A percentile compares a stretch with the other conserved stretches of the same genome.
Conservation (phyloP, 2,888 invertebrate species). For the Xestia c-nigrum region DNA sequence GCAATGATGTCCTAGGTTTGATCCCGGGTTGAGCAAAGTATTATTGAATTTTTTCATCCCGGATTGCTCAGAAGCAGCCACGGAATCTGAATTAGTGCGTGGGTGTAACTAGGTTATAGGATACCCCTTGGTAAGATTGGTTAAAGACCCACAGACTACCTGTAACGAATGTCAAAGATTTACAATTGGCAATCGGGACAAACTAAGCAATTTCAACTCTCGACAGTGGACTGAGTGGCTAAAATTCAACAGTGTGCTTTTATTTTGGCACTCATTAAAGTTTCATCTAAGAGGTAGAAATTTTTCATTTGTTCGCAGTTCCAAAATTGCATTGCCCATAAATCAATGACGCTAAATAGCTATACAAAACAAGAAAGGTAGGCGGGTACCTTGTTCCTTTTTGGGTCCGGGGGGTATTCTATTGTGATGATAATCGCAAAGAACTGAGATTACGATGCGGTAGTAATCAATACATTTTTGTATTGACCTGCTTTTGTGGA, state of each 20-base stretch:
- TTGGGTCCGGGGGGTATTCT: slow-evolving; percentile 78
- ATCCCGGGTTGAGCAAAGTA: no score
- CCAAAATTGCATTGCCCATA: slow-evolving; percentile 35
- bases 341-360: slow-evolving; percentile 64
- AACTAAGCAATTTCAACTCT: neutral
- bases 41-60: no score
- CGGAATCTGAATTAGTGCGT: no score
- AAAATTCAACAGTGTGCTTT: neutral
- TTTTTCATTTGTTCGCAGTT: neutral
- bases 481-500: slow-evolving; percentile 76
- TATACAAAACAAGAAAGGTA: slow-evolving; percentile 71
- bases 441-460: slow-evolving; percentile 76
- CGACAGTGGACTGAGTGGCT: neutral
- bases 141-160: neutral
- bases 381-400: slow-evolving; percentile 71
- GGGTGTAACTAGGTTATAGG: neutral
- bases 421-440: slow-evolving; percentile 82
- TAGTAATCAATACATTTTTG: slow-evolving; percentile 76
- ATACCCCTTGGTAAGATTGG: neutral
- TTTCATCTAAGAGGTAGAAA: neutral
- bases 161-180: neutral
- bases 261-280: neutral
- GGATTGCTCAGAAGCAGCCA: no score
- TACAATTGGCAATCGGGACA: neutral
- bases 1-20: no score